Evolutionary conservation across 2,888 invertebrate genomes (phyloP), one percentile per base, ranked within the genome.

Genomic region (Nomada goodeniana): DNA sequence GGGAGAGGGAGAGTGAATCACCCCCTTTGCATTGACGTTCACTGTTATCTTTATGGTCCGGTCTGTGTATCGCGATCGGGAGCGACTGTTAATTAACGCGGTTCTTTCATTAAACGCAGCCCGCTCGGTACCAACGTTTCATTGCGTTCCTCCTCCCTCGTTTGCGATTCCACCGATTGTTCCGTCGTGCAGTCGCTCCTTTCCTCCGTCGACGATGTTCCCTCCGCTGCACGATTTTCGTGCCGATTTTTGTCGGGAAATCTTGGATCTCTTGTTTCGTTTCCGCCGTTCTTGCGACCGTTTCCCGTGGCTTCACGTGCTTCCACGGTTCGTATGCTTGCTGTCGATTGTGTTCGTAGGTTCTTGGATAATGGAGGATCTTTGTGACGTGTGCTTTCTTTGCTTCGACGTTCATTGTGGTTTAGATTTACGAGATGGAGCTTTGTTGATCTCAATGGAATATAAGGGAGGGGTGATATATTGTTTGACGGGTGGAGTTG

Each of bases 1-100:
- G 9, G 59, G n/a, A 11, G 44, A 11, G 44, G 47, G 61, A n/a
- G 29, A 29, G 69, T 55, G 70, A 64, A 70, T 18, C 67, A 70
- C 26, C 76, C 68, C 76, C 64, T 76, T 65, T 60, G 59, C 75
- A 60, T 80, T 75, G 83, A 80, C 87, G 84, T 88, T 76, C 85
- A 83, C 86, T 85, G 90, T 92, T 92, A 92, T 92, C 92, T 92
- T 92, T 91, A 91, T 90, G 86, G 91, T 89, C 82, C 84, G 82
- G 74, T 80, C 82, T 68, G 83, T 87, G 77, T 88, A 90, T 90
- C 90, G 84, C 86, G 90, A 90, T 90, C 86, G 88, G 81, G 86
- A 76, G 68, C 60, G 84, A 85, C 86, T 89, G 90, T 90, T 90
- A 90, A 90, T 90, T 90, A 90, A 90, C 89, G 82, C 85, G 84